Base-by-base conservation (phyloP, 2,888 invertebrate species). In the Drosophila mayaguana region DNA sequence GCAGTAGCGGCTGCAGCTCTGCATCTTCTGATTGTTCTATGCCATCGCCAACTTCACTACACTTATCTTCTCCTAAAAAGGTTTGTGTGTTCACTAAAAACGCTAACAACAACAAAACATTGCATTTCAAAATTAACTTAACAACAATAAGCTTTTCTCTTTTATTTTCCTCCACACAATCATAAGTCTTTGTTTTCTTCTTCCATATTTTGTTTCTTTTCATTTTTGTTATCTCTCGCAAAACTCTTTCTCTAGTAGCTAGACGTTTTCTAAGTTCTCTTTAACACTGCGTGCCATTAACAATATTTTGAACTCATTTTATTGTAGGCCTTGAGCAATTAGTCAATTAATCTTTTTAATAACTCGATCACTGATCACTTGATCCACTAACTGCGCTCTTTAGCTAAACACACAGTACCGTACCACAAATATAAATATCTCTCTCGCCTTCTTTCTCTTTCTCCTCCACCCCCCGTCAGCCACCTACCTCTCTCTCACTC, bases 11-110 rank as follows among this genome's bases (percentile, higher is more conserved):
- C 84, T 92, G 91, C 91, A 92, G 92, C 91, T 92, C 92, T 92
- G 91, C 92, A 91, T 92, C 93, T 91, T 93, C 93, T 92, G 92
- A 92, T 91, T 93, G 92, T 90, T 93, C 91, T 93, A 92, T 93
- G 92, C 91, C 92, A 92, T 92, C 93, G 92, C 92, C 93, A 92
- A 92, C 92, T 91, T 92, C 91, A 92, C 91, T 92, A 90, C 92
- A 93, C 92, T 92, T 92, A 92, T 92, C 92, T 92, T 92, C 92
- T 92, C 92, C 92, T 92, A 92, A 93, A 90, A 93, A 93, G 93
- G 93, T 93, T 93, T 92, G 92, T 92, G 92, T 91, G 91, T 92
- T 83, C 89, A 71, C 79, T 81, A 80, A 79, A 77, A 77, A 80
- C 64, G 64, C 73, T 78, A 85, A 80, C 53, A 67, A 72, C 43